Evolutionary conservation across 2,888 invertebrate species (phyloP).

Genomic region (Cabera pusaria): DNA sequence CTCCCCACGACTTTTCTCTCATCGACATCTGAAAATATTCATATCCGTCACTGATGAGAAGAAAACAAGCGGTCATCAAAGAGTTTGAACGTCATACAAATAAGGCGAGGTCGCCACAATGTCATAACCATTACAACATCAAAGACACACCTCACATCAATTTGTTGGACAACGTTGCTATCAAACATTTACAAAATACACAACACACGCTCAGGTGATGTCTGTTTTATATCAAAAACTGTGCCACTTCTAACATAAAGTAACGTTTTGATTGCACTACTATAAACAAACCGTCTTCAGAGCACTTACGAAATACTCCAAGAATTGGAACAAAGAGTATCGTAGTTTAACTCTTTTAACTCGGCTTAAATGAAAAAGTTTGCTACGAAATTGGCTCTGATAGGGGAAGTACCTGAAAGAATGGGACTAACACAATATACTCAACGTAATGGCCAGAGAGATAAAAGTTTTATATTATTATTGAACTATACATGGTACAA

Average conservation of each 20-base stretch:
- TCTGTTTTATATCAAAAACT: constrained; percentile 24
- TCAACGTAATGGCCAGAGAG: background rate
- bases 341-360: constrained; percentile 14
- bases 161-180: too few species aligned
- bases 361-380: constrained; percentile 21
- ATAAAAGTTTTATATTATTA: too few species aligned
- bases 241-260: constrained; percentile 26
- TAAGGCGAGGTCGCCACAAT: too few species aligned
- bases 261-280: constrained; percentile 24
- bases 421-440: background rate
- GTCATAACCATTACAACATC: too few species aligned
- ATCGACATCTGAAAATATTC: too few species aligned
- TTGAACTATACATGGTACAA: too few species aligned
- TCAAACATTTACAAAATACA: too few species aligned
- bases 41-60: too few species aligned
- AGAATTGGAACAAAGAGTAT: constrained; percentile 13
- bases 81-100: too few species aligned
- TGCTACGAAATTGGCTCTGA: constrained; percentile 4
- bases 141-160: too few species aligned
- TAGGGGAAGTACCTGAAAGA: constrained; percentile 5
- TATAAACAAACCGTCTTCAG: constrained; percentile 20
- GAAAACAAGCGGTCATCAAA: too few species aligned
- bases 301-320: constrained; percentile 22
- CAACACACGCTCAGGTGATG: constrained; percentile 12
- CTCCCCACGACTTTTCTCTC: too few species aligned